Base-by-base conservation (phyloP, 2,113 vertebrate genomes). In the human (Homo sapiens) region DNA sequence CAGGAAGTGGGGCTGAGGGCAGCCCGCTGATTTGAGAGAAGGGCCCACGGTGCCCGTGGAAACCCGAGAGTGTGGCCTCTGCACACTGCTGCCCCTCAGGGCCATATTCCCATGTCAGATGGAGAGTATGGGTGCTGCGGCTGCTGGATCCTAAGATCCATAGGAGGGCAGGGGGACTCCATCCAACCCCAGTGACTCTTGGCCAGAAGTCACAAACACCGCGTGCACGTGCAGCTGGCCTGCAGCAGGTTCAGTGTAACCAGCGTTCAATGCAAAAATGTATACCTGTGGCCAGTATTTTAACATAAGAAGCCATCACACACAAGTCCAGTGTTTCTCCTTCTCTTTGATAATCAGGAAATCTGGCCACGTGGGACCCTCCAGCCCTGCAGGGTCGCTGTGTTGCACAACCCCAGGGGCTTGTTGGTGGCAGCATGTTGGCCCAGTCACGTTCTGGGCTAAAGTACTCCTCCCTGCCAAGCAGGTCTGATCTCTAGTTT, bases 191-290 rank as follows among this genome's bases (percentile, higher is more conserved):
- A 4, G 4, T 2, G 35, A 16, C 43, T 52, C 57, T 57, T n/a
- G 40, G 73, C 82, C 27, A 0, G 5, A 40, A 59, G 82, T 40
- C 70, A 3, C 22, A 30, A 13, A 12, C 30, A 5, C 8, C 7
- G 12, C 38, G 43, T 13, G 32, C 6, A 20, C 1, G 5, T 22
- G 7, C 40, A 1, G 32, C 38, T 6, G 4, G 38, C 72, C 68
- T 18, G 40, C 35, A 2, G 4, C 30, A 11, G 8, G 4, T 8
- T 10, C 3, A 10, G 25, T 22, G 32, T n/a, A 25, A 12, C 50
- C 35, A 43, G 32, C 43, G 1, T 4, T 50, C 20, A 1, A 1
- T 9, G 2, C 68, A 55, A 13, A 55, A 2, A 2, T 43, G 6
- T 52, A 2, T 14, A 3, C 7, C 43, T 7, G 7, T 86, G 14